phyloP scores from a whole-genome alignment of 2,797 vertebrate genomes.

The Pseudochromis fuscus region DNA sequence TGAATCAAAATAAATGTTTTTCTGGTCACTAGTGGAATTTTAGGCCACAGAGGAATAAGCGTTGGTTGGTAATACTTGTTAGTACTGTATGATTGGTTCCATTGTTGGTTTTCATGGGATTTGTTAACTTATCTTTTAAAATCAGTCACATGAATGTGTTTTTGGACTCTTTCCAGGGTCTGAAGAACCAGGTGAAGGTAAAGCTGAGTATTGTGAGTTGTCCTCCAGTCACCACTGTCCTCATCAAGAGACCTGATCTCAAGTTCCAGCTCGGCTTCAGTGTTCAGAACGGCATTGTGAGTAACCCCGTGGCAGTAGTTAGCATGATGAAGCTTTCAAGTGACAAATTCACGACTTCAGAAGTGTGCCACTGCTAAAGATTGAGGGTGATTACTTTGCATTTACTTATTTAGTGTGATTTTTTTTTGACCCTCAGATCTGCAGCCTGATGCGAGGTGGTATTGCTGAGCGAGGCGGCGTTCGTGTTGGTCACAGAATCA shows the following conservation, averaged over 20 bases:
- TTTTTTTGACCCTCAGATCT: slow-evolving; percentile 87
- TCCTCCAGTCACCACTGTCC: slow-evolving; percentile 96
- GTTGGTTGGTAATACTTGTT: too few species aligned
- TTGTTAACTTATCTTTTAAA: not conserved
- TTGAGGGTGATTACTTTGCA: not conserved
- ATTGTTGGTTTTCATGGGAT: not conserved
- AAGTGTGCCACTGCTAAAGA: not conserved
- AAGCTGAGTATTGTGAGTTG: slow-evolving; percentile 98
- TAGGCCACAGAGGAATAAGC: not conserved
- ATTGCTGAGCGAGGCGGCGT: slow-evolving; percentile 98
- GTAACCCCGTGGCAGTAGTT: slow-evolving; percentile 52
- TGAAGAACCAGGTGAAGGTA: slow-evolving; percentile 95
- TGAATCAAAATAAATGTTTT: not conserved
- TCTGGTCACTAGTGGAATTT: not conserved
- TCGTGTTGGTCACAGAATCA: slow-evolving; percentile 96
- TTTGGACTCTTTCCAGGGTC: slow-evolving; percentile 82
- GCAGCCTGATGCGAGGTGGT: slow-evolving; percentile 98
- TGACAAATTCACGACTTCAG: not conserved
- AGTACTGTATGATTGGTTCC: not conserved
- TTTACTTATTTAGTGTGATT: slow-evolving; percentile 6
- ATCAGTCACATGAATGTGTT: not conserved
- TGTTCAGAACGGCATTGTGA: slow-evolving; percentile 88
- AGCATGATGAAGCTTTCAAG: not conserved
- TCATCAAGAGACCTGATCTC: slow-evolving; percentile 97
- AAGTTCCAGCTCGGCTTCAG: slow-evolving; percentile 99